These are phyloP conservation scores for Linepithema humile DNA, from an alignment of 1,140 invertebrate genomes.

Conservation along the genomic window DNA sequence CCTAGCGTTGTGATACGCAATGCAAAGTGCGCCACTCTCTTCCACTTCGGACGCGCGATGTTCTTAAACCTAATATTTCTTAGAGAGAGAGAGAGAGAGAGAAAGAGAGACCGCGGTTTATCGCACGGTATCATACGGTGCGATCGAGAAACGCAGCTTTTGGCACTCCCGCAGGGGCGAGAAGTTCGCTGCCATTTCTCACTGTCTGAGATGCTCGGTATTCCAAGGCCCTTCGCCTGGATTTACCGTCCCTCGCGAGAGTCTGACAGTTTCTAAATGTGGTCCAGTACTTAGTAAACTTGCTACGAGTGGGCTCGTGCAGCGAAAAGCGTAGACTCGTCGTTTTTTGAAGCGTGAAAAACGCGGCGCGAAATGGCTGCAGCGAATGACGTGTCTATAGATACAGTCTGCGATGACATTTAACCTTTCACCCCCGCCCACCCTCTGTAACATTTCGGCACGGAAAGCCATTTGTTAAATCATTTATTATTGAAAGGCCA, in stretches of 20 bases:
- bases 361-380: neutral
- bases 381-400: neutral
- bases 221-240: constrained; percentile 34
- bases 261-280: constrained; percentile 50
- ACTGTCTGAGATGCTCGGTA: constrained; percentile 43
- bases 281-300: constrained; percentile 36
- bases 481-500: neutral
- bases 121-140: neutral
- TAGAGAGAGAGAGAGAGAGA: neutral
- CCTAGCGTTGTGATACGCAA: neutral
- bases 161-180: constrained; percentile 29
- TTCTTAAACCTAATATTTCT: neutral
- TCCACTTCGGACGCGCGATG: neutral
- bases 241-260: constrained; percentile 40
- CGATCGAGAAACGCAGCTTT: constrained; percentile 26
- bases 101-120: neutral
- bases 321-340: neutral
- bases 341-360: neutral
- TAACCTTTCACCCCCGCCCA: neutral
- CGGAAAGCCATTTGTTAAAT: neutral
- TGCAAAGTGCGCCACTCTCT: neutral
- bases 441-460: neutral
- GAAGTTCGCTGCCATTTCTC: constrained; percentile 33
- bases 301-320: constrained; percentile 2
- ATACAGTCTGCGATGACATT: neutral